These are phyloP conservation scores for Amphipyra tragopoginis DNA, from an alignment of 2,888 invertebrate genomes.

Conservation along the genomic window DNA sequence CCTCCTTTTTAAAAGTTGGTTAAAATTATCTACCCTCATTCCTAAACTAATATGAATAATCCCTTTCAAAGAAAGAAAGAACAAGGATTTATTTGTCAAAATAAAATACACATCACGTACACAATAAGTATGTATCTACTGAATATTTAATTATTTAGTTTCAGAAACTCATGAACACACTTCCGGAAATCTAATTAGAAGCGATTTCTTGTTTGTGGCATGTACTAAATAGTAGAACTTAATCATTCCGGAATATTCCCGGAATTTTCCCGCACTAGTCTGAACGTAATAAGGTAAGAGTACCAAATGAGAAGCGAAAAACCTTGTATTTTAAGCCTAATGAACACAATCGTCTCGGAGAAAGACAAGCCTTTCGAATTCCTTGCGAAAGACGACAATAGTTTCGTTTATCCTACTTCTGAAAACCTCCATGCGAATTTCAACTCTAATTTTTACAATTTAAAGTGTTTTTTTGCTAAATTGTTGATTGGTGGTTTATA, in stretches of 20 bases:
- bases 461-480: neutral
- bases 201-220: conserved; percentile 1
- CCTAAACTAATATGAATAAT: too few species aligned
- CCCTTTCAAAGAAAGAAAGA: too few species aligned
- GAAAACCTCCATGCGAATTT: neutral
- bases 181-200: neutral
- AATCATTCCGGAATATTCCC: conserved; percentile 9
- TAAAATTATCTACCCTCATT: too few species aligned
- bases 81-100: too few species aligned
- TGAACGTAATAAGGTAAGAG: conserved; percentile 36
- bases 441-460: fast-evolving
- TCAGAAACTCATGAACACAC: neutral
- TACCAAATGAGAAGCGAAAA: conserved; percentile 50
- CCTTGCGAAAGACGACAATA: conserved; percentile 27
- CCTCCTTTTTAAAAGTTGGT: too few species aligned
- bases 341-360: conserved; percentile 45
- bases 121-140: neutral
- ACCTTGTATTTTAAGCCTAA: conserved; percentile 48
- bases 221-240: neutral
- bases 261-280: conserved; percentile 20
- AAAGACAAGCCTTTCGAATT: conserved; percentile 53
- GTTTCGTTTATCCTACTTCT: conserved; percentile 6
- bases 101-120: too few species aligned
- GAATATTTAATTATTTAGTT: neutral
- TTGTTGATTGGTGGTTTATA: neutral